phyloP scores from a whole-genome alignment of 2,797 vertebrate genomes.

The Galagoides demidoff region DNA sequence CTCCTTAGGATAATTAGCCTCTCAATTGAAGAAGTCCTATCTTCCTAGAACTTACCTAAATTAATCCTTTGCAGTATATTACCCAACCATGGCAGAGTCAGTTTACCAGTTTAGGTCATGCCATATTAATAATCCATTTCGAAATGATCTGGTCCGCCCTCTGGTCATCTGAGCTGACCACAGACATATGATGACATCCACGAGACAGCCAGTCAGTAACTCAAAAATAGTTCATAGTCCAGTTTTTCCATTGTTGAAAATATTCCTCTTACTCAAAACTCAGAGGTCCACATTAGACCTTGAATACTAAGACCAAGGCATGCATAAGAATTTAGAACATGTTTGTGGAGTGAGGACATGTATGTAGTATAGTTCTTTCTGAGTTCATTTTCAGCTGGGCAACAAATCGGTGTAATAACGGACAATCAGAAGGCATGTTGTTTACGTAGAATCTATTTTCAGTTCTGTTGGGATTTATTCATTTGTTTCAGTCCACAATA shows the following conservation, averaged over 20 bases:
- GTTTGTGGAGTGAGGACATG: constrained; percentile 9
- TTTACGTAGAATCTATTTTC: constrained; percentile 20
- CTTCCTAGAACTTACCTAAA: not conserved
- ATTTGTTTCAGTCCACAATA: constrained; percentile 22
- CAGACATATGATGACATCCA: not conserved
- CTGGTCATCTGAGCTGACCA: constrained; percentile 14
- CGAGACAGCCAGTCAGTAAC: constrained; percentile 12
- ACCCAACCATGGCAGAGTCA: not conserved
- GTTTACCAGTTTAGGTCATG: constrained; percentile 16
- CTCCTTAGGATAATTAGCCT: not conserved
- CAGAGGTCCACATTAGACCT: not conserved
- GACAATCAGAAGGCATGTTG: constrained; percentile 28
- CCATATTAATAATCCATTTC: constrained; percentile 37
- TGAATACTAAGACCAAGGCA: constrained; percentile 13
- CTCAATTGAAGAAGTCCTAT: not conserved
- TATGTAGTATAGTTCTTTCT: constrained; percentile 38
- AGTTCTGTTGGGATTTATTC: constrained; percentile 32
- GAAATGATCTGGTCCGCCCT: not conserved
- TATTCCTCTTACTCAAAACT: constrained; percentile 22
- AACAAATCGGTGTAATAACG: constrained; percentile 37
- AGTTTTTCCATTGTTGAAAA: constrained; percentile 37
- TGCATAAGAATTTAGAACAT: constrained; percentile 16
- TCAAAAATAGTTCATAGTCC: not conserved
- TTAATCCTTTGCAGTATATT: not conserved
- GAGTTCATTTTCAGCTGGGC: constrained; percentile 8